A percentile compares a stretch with the other conserved stretches of the same genome.
phyloP scores from a whole-genome alignment of 2,797 vertebrate genomes.

The Thalassophryne amazonica region DNA sequence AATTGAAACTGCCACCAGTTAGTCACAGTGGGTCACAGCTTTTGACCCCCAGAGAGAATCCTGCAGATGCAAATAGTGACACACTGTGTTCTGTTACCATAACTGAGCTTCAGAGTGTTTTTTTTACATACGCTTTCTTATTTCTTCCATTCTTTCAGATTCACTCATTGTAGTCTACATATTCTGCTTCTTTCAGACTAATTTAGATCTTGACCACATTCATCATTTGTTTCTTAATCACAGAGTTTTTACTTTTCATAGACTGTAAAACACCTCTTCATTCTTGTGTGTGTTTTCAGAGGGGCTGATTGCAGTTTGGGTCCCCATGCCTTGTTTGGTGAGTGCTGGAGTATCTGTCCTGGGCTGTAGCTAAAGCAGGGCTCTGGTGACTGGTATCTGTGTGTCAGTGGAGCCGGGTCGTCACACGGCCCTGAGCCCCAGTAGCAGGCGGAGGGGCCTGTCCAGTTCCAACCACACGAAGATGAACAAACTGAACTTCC shows the following conservation, averaged over 20 bases:
- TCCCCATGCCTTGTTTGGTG: conserved; percentile 52
- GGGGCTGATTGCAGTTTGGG: conserved; percentile 23
- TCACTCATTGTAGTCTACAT: neutral
- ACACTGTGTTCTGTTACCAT: no score
- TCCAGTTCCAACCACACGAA: conserved; percentile 72
- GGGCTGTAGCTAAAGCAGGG: conserved; percentile 61
- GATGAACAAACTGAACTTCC: conserved; percentile 97
- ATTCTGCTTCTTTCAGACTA: neutral
- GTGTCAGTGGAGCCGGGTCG: conserved; percentile 43
- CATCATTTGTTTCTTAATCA: neutral
- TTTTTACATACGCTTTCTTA: neutral
- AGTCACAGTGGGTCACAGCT: no score
- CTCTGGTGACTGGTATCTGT: conserved; percentile 1
- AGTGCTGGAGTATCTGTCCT: conserved; percentile 11
- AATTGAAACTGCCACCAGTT: no score
- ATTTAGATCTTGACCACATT: neutral
- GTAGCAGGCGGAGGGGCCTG: conserved; percentile 58
- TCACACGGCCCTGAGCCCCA: conserved; percentile 55
- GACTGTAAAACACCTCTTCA: neutral
- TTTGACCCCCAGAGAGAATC: no score
- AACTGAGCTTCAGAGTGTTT: no score
- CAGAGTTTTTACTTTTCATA: neutral
- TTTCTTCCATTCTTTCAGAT: neutral
- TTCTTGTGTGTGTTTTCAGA: conserved; percentile 41
- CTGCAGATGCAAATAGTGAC: no score